Conservation (phyloP, 2,113 vertebrate genomes). For the rat (Rattus norvegicus) region GRCr8 NC_086038.1:49224501-49225000, state of each 20-base stretch:
- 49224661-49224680: background rate
- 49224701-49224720: background rate
- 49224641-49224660: background rate
- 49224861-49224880: too few relatives aligned
- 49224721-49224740: background rate
- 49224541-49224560: background rate
- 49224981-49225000: background rate
- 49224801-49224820: background rate
- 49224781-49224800: background rate
- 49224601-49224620: background rate
- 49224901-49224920: background rate
- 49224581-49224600: background rate
- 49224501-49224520: background rate
- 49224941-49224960: background rate
- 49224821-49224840: background rate
- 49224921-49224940: background rate
- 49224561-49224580: background rate
- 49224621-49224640: background rate
- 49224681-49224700: background rate
- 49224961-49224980: background rate
- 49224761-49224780: background rate
- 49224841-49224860: background rate
- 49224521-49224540: background rate
- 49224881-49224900: background rate
- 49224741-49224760: background rate